phyloP scores from a whole-genome alignment of 92 coral and sea anemone species.

The Galaxea fascicularis region DNA sequence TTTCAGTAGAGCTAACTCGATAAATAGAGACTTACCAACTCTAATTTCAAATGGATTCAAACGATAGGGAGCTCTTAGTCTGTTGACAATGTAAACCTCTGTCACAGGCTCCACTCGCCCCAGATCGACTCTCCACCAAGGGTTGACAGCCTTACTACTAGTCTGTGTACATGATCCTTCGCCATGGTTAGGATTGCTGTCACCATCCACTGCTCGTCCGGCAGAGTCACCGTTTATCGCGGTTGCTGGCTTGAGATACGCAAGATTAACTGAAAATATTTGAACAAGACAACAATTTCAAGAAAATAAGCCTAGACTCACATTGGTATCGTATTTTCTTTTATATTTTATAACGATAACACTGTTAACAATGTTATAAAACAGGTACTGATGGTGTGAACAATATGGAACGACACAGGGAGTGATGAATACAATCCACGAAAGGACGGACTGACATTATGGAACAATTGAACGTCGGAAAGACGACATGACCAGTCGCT shows the following conservation, averaged over 20 bases:
- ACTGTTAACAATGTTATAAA: too few species aligned
- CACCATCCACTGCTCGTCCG: background rate
- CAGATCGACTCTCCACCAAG: conserved; percentile 20
- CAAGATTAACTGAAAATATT: background rate
- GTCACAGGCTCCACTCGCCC: background rate
- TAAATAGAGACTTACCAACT: background rate
- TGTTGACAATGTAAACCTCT: background rate
- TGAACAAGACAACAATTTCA: background rate
- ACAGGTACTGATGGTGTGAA: too few species aligned
- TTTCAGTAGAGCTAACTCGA: too few species aligned
- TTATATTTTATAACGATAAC: too few species aligned
- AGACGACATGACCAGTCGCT: too few species aligned
- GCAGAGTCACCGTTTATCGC: background rate
- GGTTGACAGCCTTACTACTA: background rate
- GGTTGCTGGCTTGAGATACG: background rate
- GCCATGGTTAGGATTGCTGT: background rate
- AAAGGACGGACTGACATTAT: too few species aligned
- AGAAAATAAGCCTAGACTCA: background rate
- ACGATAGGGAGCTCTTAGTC: background rate
- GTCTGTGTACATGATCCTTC: too few species aligned
- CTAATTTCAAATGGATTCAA: background rate
- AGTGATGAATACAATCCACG: too few species aligned
- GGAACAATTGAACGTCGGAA: too few species aligned
- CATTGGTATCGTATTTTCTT: too few species aligned
- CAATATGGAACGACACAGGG: too few species aligned